Evolutionary conservation across 2,888 invertebrate genomes (phyloP).

Genomic region (Norana najaformis): DNA sequence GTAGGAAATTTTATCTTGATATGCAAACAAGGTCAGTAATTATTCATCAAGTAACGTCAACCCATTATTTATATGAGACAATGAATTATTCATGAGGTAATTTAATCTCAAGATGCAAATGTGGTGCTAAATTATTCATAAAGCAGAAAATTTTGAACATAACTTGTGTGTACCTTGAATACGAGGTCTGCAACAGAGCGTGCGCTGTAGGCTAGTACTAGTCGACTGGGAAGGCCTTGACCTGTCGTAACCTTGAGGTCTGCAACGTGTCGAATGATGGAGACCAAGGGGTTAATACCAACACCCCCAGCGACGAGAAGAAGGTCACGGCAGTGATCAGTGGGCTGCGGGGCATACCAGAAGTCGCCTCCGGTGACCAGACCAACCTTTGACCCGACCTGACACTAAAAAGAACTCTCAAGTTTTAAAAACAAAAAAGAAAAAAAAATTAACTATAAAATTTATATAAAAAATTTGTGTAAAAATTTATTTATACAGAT

Average conservation of each 20-base stretch:
- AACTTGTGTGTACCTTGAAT: slow-evolving; percentile 32
- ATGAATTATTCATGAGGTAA: neutral
- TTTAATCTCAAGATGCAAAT: too few species aligned
- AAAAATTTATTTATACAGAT: too few species aligned
- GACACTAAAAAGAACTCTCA: slow-evolving; percentile 25
- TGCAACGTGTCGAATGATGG: slow-evolving; percentile 58
- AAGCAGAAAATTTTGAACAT: too few species aligned
- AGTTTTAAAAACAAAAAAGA: neutral
- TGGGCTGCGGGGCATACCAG: slow-evolving; percentile 52
- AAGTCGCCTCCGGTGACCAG: slow-evolving; percentile 64
- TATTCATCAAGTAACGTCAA: neutral
- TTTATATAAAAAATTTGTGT: neutral
- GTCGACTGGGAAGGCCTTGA: neutral
- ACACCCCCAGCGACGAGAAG: slow-evolving; percentile 65
- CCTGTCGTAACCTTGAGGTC: slow-evolving; percentile 42
- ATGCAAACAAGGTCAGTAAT: neutral
- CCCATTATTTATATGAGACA: neutral
- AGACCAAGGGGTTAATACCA: slow-evolving; percentile 64
- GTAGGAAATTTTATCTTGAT: neutral
- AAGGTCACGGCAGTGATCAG: slow-evolving; percentile 45
- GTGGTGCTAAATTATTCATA: neutral
- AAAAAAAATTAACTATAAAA: neutral
- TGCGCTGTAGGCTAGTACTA: slow-evolving; percentile 25
- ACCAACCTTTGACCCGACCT: slow-evolving; percentile 47
- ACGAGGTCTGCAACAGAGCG: neutral